Evolutionary conservation across 2,888 invertebrate genomes (phyloP).

Genomic region (Eupsilia transversa): DNA sequence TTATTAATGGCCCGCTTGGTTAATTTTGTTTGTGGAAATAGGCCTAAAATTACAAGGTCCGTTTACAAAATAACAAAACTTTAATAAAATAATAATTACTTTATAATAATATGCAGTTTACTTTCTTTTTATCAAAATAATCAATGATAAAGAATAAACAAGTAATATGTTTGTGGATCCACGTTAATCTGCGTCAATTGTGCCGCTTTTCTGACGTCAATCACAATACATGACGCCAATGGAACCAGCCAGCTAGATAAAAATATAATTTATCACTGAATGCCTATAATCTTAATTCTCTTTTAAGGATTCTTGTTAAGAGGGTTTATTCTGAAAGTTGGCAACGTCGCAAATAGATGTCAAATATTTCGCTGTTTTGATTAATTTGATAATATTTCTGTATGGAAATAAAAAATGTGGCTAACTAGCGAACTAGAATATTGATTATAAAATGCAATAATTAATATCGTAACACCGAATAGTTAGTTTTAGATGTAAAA

Average conservation of each 20-base stretch:
- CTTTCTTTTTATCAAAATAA: conserved; percentile 7
- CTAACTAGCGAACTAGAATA: too few species aligned
- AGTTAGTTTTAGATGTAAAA: too few species aligned
- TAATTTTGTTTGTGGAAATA: conserved; percentile 10
- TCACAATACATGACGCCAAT: conserved; percentile 27
- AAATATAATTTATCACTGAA: conserved; percentile 11
- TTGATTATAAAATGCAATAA: too few species aligned
- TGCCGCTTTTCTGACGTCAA: conserved; percentile 35
- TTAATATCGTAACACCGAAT: too few species aligned
- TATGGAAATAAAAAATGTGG: too few species aligned
- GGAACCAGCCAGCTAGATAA: conserved; percentile 26
- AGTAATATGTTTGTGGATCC: background rate
- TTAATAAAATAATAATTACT: background rate
- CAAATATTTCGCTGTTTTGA: too few species aligned
- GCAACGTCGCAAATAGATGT: too few species aligned
- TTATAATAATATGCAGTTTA: background rate
- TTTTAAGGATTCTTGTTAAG: background rate
- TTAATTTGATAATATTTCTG: too few species aligned
- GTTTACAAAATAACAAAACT: background rate
- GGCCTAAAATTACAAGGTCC: background rate
- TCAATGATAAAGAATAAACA: background rate
- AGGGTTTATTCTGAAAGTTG: too few species aligned
- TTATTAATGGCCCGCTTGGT: conserved; percentile 39
- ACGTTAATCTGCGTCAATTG: conserved; percentile 18
- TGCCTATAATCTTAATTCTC: conserved; percentile 1